A percentile compares a stretch with the other conserved stretches of the same genome.
phyloP scores from a whole-genome alignment of 2,888 invertebrate genomes.

The Creontiades dilutus region DNA sequence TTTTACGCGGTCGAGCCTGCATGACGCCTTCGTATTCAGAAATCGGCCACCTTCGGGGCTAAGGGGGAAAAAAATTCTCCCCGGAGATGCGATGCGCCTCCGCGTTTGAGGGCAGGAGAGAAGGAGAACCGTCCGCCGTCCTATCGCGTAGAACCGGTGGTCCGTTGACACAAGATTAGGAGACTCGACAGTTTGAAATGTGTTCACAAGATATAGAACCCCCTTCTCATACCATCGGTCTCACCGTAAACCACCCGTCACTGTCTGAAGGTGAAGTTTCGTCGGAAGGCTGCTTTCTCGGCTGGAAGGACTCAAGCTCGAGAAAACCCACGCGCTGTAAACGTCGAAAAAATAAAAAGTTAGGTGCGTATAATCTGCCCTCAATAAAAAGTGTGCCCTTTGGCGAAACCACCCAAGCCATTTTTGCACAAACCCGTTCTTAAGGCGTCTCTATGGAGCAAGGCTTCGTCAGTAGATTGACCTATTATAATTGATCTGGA shows the following conservation, averaged over 20 bases:
- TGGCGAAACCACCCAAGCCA: no score
- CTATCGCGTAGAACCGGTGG: conserved; percentile 1
- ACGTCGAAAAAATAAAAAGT: no score
- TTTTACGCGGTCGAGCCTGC: neutral
- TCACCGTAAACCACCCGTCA: neutral
- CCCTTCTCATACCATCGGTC: neutral
- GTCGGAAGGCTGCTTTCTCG: neutral
- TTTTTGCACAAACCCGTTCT: no score
- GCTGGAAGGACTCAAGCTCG: neutral
- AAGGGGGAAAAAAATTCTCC: neutral
- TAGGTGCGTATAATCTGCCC: no score
- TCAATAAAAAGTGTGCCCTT: no score
- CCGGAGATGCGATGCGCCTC: neutral
- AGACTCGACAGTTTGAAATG: neutral
- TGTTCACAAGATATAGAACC: neutral
- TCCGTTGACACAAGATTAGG: conserved; percentile 1
- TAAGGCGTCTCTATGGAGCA: no score
- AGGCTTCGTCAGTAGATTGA: no score
- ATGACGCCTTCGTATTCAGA: neutral
- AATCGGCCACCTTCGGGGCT: neutral
- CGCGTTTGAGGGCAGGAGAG: neutral
- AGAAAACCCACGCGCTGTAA: neutral
- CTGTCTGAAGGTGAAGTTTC: neutral
- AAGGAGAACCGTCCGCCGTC: neutral
- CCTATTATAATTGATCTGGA: no score